These are phyloP conservation scores for Gambelia wislizenii DNA, from an alignment of 2,797 vertebrate genomes.

Conservation along the genomic window DNA sequence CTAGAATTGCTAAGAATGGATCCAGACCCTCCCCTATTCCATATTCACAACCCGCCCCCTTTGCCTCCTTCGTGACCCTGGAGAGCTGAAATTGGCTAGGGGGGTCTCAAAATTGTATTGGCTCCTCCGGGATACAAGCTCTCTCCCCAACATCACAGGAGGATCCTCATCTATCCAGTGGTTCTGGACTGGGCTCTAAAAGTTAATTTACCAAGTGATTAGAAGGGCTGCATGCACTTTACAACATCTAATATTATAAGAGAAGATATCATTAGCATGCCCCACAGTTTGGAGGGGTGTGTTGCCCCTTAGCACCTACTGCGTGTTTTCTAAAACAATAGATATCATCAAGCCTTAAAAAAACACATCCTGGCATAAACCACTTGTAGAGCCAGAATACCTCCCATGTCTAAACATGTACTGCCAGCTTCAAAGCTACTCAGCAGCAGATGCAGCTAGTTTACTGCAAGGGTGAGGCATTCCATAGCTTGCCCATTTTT, in stretches of 20 bases:
- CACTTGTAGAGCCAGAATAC: conserved; percentile 3
- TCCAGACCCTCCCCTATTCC: too few relatives aligned
- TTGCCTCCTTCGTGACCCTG: too few relatives aligned
- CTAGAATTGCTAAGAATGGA: too few relatives aligned
- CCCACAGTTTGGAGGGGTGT: neutral
- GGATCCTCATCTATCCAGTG: too few relatives aligned
- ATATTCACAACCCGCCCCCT: too few relatives aligned
- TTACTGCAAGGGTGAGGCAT: neutral
- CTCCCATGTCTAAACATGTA: conserved; percentile 14
- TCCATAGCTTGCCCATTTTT: neutral
- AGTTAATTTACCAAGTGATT: neutral
- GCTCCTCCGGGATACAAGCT: too few relatives aligned
- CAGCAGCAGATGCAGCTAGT: neutral
- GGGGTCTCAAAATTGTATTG: too few relatives aligned
- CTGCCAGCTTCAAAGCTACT: neutral
- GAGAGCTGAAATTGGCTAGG: too few relatives aligned
- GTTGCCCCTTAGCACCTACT: neutral
- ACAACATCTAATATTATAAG: neutral
- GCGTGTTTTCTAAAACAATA: neutral
- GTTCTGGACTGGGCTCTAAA: neutral
- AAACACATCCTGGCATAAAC: neutral
- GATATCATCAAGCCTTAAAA: neutral
- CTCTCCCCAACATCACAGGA: too few relatives aligned
- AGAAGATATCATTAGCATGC: neutral
- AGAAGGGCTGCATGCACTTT: neutral